phyloP scores from a whole-genome alignment of 2,888 invertebrate species.

The Drosophila infuscata region DNA sequence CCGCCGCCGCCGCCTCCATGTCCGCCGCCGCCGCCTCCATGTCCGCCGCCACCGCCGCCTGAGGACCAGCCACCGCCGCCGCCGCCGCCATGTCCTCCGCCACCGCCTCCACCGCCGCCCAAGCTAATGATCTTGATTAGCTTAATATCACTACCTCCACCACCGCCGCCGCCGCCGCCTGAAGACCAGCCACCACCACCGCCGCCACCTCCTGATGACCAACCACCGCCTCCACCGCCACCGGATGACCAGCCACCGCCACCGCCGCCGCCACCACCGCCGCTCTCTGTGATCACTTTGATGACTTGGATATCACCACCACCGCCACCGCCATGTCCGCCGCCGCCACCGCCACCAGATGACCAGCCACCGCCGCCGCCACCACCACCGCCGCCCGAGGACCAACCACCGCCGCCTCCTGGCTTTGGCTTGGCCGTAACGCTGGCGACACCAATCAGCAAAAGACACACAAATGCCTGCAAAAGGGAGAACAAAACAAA shows the following conservation, averaged over 20 bases:
- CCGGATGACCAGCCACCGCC: conserved; percentile 58
- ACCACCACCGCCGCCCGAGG: conserved; percentile 68
- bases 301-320: conserved; percentile 59
- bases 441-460: conserved; percentile 82
- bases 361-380: conserved; percentile 69
- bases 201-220: conserved; percentile 75
- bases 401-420: conserved; percentile 71
- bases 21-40: conserved; percentile 42
- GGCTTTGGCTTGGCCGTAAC: conserved; percentile 82
- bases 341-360: conserved; percentile 53
- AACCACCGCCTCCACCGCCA: conserved; percentile 77
- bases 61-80: conserved; percentile 53
- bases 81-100: conserved; percentile 12
- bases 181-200: conserved; percentile 54
- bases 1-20: conserved; percentile 53
- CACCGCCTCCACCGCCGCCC: conserved; percentile 44
- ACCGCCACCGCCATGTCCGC: conserved; percentile 70
- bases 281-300: conserved; percentile 62
- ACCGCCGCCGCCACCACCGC: conserved; percentile 66
- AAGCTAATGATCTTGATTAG: neutral
- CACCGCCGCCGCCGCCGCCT: conserved; percentile 65
- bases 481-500: conserved; percentile 8
- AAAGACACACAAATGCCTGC: conserved; percentile 82
- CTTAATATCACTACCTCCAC: conserved; percentile 51
- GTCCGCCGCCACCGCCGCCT: conserved; percentile 56